A percentile compares a stretch with the other conserved stretches of the same genome.
These are phyloP conservation scores for Myripristis jacobus DNA, from an alignment of 2,797 vertebrate genomes.

Conservation along the genomic window DNA sequence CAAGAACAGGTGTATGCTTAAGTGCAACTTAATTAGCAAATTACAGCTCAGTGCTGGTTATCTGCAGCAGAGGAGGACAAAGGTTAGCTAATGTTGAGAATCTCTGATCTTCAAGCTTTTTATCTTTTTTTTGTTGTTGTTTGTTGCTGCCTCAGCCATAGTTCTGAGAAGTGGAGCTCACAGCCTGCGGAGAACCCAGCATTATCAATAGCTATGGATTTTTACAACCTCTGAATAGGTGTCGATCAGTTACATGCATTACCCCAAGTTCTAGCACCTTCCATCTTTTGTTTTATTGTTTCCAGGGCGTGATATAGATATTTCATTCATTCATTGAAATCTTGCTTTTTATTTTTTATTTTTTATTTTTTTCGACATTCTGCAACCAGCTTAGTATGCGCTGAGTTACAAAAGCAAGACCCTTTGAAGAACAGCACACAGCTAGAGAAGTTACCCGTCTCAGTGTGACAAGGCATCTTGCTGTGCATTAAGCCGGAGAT, in stretches of 20 bases:
- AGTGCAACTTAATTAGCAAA: constrained; percentile 7
- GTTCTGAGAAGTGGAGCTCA: neutral
- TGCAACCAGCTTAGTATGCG: neutral
- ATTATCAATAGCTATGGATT: neutral
- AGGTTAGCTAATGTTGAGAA: neutral
- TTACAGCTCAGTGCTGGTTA: neutral
- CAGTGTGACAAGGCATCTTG: constrained; percentile 17
- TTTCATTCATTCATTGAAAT: no score
- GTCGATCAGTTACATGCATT: neutral
- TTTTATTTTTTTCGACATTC: neutral
- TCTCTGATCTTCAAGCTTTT: neutral
- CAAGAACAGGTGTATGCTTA: neutral
- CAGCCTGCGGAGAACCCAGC: neutral
- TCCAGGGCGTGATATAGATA: neutral
- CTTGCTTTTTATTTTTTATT: neutral
- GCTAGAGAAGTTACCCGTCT: constrained; percentile 32
- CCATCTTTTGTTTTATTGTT: neutral
- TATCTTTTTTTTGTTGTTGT: neutral
- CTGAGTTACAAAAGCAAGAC: constrained; percentile 6
- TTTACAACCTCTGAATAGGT: neutral
- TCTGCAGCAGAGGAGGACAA: constrained; percentile 1
- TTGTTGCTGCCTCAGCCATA: neutral
- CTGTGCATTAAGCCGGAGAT: constrained; percentile 52
- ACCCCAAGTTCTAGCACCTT: neutral
- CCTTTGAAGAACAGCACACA: constrained; percentile 36